Evolutionary conservation across 23 tunicate genomes (phyloP).

Genomic region (Oikopleura dioica): DNA sequence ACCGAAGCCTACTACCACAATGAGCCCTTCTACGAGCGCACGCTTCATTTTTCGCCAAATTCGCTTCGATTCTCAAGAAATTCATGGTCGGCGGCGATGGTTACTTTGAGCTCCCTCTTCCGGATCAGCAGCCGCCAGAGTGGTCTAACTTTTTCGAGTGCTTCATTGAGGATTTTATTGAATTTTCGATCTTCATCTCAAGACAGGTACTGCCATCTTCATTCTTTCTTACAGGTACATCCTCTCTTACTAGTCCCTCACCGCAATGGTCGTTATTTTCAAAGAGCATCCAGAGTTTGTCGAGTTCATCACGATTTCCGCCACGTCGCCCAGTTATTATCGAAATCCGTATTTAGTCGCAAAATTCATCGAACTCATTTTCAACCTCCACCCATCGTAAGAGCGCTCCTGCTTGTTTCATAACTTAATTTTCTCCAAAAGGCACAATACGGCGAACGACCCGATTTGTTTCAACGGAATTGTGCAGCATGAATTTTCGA

Average conservation of each 20-base stretch:
- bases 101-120: no score
- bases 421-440: background rate
- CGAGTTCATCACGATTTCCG: constrained; percentile 24
- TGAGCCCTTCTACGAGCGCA: no score
- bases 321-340: constrained; percentile 43
- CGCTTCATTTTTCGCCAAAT: no score
- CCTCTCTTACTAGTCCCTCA: constrained; percentile 9
- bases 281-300: constrained; percentile 21
- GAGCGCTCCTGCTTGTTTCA: background rate
- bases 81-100: no score
- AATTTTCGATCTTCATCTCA: constrained; percentile 31
- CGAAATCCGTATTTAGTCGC: constrained; percentile 76
- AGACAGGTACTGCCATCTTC: constrained; percentile 15
- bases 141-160: constrained; percentile 33
- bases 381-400: background rate
- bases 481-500: constrained; percentile 37
- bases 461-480: constrained; percentile 22
- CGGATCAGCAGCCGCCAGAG: no score
- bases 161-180: constrained; percentile 61
- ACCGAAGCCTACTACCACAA: no score
- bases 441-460: background rate
- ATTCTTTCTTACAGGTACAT: background rate
- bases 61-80: no score
- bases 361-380: constrained; percentile 43
- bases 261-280: constrained; percentile 22